These are phyloP conservation scores for Sesamia inferens DNA, from an alignment of 2,888 invertebrate genomes.

Conservation along the genomic window DNA sequence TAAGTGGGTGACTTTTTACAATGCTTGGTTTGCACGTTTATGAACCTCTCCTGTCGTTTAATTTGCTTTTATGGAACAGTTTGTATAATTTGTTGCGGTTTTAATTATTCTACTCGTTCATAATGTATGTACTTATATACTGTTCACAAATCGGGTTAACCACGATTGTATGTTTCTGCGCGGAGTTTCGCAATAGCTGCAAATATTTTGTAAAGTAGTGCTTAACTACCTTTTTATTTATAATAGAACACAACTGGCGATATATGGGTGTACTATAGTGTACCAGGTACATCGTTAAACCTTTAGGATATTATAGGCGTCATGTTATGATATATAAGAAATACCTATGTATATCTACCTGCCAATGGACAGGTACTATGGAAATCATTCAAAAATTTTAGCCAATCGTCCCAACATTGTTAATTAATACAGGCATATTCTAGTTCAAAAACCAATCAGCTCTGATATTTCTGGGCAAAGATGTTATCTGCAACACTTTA, in stretches of 20 bases:
- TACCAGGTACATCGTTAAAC: too few relatives aligned
- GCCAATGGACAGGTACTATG: not conserved
- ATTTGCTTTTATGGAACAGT: not conserved
- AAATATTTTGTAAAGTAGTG: not conserved
- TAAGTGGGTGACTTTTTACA: conserved; percentile 25
- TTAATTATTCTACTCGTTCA: not conserved
- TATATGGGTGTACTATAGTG: too few relatives aligned
- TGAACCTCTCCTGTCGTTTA: conserved; percentile 5
- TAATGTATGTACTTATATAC: not conserved
- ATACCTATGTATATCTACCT: too few relatives aligned
- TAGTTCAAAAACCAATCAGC: conserved; percentile 3
- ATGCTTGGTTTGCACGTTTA: conserved; percentile 5
- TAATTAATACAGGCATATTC: not conserved
- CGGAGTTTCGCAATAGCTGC: not conserved
- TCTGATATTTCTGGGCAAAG: conserved; percentile 30
- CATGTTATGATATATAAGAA: not conserved
- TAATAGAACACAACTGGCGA: too few relatives aligned
- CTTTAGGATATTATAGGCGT: too few relatives aligned
- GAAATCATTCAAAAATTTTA: not conserved
- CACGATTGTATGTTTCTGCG: not conserved
- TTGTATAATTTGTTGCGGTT: not conserved
- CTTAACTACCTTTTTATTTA: too few relatives aligned
- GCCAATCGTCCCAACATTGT: not conserved
- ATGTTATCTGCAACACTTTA: conserved; percentile 32
- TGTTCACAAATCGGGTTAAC: not conserved